Evolutionary conservation across 2,113 vertebrate species (phyloP).

Genomic region (Rutilus rutilus): DNA sequence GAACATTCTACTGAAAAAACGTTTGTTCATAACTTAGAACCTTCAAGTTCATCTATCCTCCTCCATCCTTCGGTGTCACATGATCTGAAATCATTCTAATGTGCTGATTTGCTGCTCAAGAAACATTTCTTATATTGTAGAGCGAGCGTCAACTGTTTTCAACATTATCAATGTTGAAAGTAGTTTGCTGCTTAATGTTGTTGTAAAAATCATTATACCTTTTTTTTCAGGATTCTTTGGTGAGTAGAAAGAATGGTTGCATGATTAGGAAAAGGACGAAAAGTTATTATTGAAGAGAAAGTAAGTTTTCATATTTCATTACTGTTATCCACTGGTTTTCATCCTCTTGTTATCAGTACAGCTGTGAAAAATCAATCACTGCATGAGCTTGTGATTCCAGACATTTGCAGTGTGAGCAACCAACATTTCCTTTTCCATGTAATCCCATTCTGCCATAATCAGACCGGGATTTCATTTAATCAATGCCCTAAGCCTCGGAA

Average conservation of each 20-base stretch:
- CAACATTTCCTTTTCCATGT: slow-evolving; percentile 19
- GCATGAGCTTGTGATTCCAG: background rate
- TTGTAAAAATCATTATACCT: no score
- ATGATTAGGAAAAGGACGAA: background rate
- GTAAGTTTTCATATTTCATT: background rate
- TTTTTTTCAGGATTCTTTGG: no score
- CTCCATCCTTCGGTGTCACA: no score
- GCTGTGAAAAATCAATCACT: slow-evolving; percentile 4
- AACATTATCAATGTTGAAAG: no score
- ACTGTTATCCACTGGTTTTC: background rate
- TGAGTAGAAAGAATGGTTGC: background rate
- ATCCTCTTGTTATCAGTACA: slow-evolving; percentile 1
- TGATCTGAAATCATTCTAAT: no score
- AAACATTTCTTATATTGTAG: no score
- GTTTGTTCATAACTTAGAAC: no score
- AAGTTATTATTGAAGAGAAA: background rate
- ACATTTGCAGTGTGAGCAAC: background rate
- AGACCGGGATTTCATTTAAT: slow-evolving; percentile 37
- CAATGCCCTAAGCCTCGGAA: slow-evolving; percentile 19
- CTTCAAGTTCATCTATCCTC: no score
- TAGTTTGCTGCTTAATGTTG: no score
- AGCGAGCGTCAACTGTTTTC: no score
- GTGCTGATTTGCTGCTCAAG: no score
- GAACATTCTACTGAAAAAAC: no score
- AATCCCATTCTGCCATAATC: slow-evolving; percentile 42